Evolutionary conservation across 2,797 vertebrate genomes (phyloP).

Genomic region (Sebastolobus alascanus): DNA sequence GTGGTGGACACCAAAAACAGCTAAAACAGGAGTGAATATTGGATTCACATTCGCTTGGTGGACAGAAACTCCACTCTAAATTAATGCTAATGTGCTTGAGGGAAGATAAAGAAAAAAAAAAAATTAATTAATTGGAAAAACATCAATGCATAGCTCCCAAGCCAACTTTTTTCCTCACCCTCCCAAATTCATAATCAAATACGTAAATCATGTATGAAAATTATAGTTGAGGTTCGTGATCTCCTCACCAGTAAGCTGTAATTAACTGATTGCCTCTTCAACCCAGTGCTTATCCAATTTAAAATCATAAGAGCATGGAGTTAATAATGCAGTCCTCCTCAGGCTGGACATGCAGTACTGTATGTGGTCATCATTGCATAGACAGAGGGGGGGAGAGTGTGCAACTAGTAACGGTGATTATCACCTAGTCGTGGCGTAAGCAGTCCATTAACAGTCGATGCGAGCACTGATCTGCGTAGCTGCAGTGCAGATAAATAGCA

Average conservation of each 20-base stretch:
- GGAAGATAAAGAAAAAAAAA: background rate
- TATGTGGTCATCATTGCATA: background rate
- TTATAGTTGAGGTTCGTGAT: background rate
- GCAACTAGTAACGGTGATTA: constrained; percentile 27
- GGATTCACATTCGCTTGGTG: background rate
- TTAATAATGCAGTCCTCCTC: background rate
- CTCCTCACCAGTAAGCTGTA: background rate
- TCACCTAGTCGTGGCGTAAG: constrained; percentile 4
- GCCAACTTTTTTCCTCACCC: background rate
- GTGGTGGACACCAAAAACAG: background rate
- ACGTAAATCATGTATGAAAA: background rate
- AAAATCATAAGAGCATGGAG: constrained; percentile 1
- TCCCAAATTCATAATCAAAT: background rate
- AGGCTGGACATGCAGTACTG: background rate
- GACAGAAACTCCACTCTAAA: background rate
- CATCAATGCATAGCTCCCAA: background rate
- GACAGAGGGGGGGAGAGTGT: constrained; percentile 14
- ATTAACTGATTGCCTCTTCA: constrained; percentile 8
- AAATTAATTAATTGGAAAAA: background rate
- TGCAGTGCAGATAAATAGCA: constrained; percentile 47
- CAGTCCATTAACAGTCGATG: constrained; percentile 56
- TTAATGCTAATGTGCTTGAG: background rate
- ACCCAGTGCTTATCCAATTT: constrained; percentile 2
- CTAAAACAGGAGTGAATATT: background rate
- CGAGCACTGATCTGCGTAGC: constrained; percentile 34